phyloP scores from a whole-genome alignment of 2,888 invertebrate species.

The Plutella xylostella region DNA sequence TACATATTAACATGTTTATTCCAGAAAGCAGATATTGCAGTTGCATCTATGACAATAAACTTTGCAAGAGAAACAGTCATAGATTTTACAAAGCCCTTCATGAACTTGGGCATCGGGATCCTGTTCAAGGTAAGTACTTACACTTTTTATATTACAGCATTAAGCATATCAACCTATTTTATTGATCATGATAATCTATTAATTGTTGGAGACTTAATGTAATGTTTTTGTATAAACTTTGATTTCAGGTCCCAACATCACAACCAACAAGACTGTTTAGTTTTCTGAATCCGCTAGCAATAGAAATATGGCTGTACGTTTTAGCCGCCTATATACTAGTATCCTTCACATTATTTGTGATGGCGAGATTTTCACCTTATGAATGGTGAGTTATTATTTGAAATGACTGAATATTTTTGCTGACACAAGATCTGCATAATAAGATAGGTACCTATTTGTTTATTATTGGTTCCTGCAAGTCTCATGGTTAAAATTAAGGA shows the following conservation, averaged over 20 bases:
- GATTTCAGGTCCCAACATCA: slow-evolving; percentile 87
- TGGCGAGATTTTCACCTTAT: slow-evolving; percentile 97
- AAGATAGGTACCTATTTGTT: neutral
- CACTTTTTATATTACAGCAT: too few species aligned
- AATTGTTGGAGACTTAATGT: too few species aligned
- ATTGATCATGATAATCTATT: too few species aligned
- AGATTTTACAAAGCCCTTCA: slow-evolving; percentile 98
- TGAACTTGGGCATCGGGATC: slow-evolving; percentile 97
- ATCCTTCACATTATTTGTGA: slow-evolving; percentile 93
- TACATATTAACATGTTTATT: too few species aligned
- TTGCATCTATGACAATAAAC: slow-evolving; percentile 98
- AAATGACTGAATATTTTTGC: neutral
- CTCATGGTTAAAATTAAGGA: too few species aligned
- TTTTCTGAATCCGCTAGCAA: slow-evolving; percentile 95
- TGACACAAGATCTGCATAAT: neutral
- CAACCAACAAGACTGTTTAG: slow-evolving; percentile 92
- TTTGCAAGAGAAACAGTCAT: slow-evolving; percentile 95
- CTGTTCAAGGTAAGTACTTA: slow-evolving; percentile 86
- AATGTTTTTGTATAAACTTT: too few species aligned
- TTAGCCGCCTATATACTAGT: slow-evolving; percentile 94
- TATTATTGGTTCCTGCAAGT: too few species aligned
- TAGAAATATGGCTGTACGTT: slow-evolving; percentile 97
- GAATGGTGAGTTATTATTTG: slow-evolving; percentile 78
- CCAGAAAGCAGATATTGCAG: slow-evolving; percentile 94
- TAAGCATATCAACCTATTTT: too few species aligned